These are phyloP conservation scores for Parauchenoglanis punctatus DNA, from an alignment of 2,797 vertebrate species.

Conservation along the genomic window DNA sequence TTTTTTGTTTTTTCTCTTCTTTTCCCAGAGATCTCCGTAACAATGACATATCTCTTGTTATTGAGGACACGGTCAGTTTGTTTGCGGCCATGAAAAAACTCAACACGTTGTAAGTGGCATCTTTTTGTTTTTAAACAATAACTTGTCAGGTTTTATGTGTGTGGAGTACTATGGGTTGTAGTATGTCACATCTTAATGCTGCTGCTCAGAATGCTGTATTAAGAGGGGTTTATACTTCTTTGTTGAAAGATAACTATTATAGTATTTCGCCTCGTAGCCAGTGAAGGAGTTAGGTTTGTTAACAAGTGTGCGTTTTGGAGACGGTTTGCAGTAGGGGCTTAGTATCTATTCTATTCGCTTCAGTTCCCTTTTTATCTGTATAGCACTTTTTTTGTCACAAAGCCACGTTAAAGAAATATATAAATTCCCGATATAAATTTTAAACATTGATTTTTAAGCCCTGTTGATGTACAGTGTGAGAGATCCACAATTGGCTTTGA, in stretches of 20 bases:
- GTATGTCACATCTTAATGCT: slow-evolving; percentile 57
- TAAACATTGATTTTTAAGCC: too few species aligned
- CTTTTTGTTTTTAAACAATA: not conserved
- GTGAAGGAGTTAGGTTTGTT: not conserved
- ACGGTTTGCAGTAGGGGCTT: not conserved
- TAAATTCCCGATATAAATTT: too few species aligned
- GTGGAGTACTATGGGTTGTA: not conserved
- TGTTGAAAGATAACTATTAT: not conserved
- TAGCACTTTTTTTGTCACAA: too few species aligned
- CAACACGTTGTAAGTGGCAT: slow-evolving; percentile 84
- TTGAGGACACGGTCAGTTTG: slow-evolving; percentile 90
- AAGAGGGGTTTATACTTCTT: too few species aligned
- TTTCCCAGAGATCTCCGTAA: slow-evolving; percentile 88
- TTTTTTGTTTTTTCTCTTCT: slow-evolving; percentile 34
- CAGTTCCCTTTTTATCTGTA: too few species aligned
- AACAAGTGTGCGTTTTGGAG: not conserved
- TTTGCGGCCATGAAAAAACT: slow-evolving; percentile 91
- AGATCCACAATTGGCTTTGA: not conserved
- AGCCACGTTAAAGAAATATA: too few species aligned
- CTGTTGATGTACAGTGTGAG: not conserved
- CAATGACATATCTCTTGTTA: slow-evolving; percentile 97
- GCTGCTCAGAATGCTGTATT: slow-evolving; percentile 7
- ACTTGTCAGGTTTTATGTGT: not conserved
- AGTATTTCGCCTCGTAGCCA: too few species aligned
- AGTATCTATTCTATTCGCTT: not conserved